Evolutionary conservation across 2,113 vertebrate genomes (phyloP).

Genomic region (Odontophorus gujanensis): DNA sequence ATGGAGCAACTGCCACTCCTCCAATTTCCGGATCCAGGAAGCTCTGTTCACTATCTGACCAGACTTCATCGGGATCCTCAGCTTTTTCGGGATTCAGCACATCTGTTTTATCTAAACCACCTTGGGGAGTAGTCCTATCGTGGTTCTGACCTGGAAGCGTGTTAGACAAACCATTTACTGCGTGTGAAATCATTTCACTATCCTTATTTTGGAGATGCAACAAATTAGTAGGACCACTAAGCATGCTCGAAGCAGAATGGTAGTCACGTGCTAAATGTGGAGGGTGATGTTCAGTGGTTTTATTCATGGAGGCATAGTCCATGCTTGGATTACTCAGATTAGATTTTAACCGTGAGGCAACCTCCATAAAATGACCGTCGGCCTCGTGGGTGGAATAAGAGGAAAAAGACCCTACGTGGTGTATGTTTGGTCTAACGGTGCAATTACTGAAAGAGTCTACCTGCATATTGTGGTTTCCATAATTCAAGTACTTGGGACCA

Average conservation of each 20-base stretch:
- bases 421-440: conserved; percentile 78
- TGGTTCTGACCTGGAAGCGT: conserved; percentile 80
- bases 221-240: conserved; percentile 78
- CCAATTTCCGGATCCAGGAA: conserved; percentile 96
- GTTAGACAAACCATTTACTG: conserved; percentile 78
- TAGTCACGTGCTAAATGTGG: conserved; percentile 78
- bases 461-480: conserved; percentile 84
- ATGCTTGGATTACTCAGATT: conserved; percentile 68
- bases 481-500: conserved; percentile 86
- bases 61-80: conserved; percentile 87
- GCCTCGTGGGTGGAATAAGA: conserved; percentile 78
- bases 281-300: conserved; percentile 82
- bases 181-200: conserved; percentile 77
- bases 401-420: conserved; percentile 79
- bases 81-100: conserved; percentile 70
- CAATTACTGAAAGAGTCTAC: conserved; percentile 86
- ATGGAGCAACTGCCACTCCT: conserved; percentile 95
- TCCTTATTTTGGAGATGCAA: conserved; percentile 86
- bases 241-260: conserved; percentile 74
- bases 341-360: conserved; percentile 79
- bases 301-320: conserved; percentile 81
- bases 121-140: conserved; percentile 78
- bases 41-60: conserved; percentile 98
- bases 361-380: conserved; percentile 83
- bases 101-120: conserved; percentile 75